phyloP scores from a whole-genome alignment of 2,888 invertebrate species.

The Cerastis leucographa region DNA sequence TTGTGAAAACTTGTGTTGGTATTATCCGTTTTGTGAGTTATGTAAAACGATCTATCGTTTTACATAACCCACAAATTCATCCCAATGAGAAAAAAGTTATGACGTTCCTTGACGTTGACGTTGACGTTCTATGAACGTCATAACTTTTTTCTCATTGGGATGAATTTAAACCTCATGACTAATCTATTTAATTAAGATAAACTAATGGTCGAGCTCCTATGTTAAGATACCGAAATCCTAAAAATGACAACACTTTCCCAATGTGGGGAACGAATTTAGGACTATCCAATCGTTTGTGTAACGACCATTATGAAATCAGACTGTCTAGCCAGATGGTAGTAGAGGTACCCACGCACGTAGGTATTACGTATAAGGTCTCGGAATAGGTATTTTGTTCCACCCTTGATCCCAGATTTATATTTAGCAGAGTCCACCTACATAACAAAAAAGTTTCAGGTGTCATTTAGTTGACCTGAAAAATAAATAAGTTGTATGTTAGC shows the following conservation, averaged over 20 bases:
- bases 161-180: background rate
- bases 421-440: background rate
- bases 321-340: background rate
- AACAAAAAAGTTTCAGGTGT: background rate
- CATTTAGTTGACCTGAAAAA: background rate
- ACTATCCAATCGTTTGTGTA: background rate
- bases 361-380: too few relatives aligned
- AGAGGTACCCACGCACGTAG: background rate
- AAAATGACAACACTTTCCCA: background rate
- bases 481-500: background rate
- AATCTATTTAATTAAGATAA: background rate
- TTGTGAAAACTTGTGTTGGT: slow-evolving; percentile 15
- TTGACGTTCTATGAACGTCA: too few relatives aligned
- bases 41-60: too few relatives aligned
- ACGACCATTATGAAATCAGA: background rate
- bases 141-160: background rate
- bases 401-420: background rate
- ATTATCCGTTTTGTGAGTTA: background rate
- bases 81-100: too few relatives aligned
- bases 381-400: background rate
- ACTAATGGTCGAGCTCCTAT: background rate
- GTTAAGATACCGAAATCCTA: background rate
- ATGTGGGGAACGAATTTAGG: background rate
- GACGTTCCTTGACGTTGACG: too few relatives aligned
- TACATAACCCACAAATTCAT: too few relatives aligned